Conservation (phyloP, 2,113 vertebrate species). For the Pungitius pungitius region DNA sequence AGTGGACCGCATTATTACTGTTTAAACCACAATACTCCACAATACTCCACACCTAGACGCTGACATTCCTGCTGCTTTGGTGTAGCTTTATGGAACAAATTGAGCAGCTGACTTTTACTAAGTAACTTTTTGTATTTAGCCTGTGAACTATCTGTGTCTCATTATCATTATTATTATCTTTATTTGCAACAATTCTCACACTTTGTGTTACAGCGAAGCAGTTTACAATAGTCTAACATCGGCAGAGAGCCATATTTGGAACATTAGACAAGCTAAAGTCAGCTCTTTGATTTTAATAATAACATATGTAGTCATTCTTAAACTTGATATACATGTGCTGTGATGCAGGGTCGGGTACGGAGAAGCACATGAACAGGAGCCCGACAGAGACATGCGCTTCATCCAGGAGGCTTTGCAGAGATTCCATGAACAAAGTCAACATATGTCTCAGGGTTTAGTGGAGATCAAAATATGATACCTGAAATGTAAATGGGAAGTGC, state of each 20-base stretch:
- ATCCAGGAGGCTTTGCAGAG: conserved; percentile 18
- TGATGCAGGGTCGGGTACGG: conserved; percentile 18
- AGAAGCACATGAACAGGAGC: conserved; percentile 4
- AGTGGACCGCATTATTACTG: not conserved
- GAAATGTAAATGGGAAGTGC: conserved; percentile 10
- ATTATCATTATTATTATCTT: not conserved
- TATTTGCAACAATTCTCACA: not conserved
- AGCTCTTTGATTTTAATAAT: not conserved
- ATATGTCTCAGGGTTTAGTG: conserved; percentile 15
- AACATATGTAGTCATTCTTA: not conserved
- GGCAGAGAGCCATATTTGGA: not conserved
- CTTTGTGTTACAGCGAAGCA: not conserved
- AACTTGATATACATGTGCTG: not conserved
- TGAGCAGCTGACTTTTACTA: too few species aligned
- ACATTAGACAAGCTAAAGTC: not conserved
- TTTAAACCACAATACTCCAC: not conserved
- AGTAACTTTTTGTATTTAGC: not conserved
- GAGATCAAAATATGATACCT: not conserved
- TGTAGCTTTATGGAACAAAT: not conserved
- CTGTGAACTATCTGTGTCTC: not conserved
- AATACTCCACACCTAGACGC: not conserved
- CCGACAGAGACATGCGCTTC: conserved; percentile 31
- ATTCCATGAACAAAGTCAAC: conserved; percentile 18
- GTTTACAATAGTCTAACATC: not conserved
- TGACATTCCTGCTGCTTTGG: not conserved